Evolutionary conservation across 2,113 vertebrate genomes (phyloP).

Genomic region (Acrocephalus arundinaceus): DNA sequence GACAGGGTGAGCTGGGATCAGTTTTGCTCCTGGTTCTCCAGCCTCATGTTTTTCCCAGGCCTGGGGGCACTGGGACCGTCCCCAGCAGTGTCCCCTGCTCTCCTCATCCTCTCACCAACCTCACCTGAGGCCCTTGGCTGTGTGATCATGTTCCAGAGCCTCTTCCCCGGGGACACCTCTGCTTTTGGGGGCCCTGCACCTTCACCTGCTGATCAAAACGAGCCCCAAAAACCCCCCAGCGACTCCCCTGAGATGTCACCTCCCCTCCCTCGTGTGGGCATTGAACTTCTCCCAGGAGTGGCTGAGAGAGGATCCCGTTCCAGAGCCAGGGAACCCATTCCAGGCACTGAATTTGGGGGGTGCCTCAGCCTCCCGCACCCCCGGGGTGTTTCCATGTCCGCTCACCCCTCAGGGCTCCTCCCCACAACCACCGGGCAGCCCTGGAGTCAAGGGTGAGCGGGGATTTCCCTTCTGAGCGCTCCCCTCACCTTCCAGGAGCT

Average conservation of each 20-base stretch:
- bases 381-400: not conserved
- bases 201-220: not conserved
- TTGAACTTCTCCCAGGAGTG: not conserved
- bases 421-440: not conserved
- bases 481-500: not conserved
- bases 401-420: not conserved
- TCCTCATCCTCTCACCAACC: not conserved
- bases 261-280: not conserved
- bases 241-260: not conserved
- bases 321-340: not conserved
- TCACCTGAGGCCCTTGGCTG: rapidly evolving
- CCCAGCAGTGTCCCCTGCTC: not conserved
- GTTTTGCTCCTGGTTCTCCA: not conserved
- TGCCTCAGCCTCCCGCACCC: not conserved
- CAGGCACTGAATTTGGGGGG: not conserved
- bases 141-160: not conserved
- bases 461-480: not conserved
- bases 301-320: not conserved
- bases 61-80: not conserved
- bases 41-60: rapidly evolving
- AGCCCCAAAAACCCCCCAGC: no score
- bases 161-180: not conserved
- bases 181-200: not conserved
- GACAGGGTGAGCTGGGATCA: not conserved
- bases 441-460: not conserved